phyloP scores from a whole-genome alignment of 2,797 vertebrate genomes.

The Epinephelus awoara region DNA sequence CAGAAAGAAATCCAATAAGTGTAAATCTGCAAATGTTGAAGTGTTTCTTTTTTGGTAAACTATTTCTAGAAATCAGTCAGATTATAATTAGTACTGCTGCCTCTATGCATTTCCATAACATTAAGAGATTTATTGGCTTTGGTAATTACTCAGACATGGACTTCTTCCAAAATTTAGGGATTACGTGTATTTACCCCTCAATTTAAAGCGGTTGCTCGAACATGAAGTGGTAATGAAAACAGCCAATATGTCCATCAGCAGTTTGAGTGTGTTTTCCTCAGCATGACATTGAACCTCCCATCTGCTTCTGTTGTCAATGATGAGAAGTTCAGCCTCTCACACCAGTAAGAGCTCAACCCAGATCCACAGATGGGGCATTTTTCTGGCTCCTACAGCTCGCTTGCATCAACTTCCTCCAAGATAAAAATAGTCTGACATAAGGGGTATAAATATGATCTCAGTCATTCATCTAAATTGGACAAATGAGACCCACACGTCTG shows the following conservation, averaged over 20 bases:
- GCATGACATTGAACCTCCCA: constrained; percentile 1
- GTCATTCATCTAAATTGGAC: constrained; percentile 80
- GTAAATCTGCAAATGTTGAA: no score
- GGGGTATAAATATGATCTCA: constrained; percentile 75
- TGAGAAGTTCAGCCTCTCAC: constrained; percentile 39
- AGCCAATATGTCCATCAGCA: constrained; percentile 27
- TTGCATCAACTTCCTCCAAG: constrained; percentile 52
- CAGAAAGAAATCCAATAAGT: no score
- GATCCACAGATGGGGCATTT: constrained; percentile 47
- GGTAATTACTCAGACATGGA: not conserved
- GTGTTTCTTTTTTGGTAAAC: no score
- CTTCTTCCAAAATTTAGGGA: constrained; percentile 1
- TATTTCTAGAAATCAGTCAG: no score
- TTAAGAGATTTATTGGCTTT: not conserved
- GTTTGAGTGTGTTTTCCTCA: constrained; percentile 32
- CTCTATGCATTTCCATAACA: no score
- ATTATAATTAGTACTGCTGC: no score
- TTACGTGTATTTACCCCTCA: not conserved
- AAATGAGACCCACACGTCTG: constrained; percentile 78
- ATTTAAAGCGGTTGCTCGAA: not conserved
- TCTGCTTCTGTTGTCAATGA: constrained; percentile 31
- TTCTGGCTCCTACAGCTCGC: constrained; percentile 40
- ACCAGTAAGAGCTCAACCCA: constrained; percentile 30
- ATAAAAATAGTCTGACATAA: constrained; percentile 69
- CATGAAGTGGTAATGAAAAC: not conserved